Evolutionary conservation across 1,140 invertebrate genomes (phyloP).

Genomic region (Drepana arcuata): DNA sequence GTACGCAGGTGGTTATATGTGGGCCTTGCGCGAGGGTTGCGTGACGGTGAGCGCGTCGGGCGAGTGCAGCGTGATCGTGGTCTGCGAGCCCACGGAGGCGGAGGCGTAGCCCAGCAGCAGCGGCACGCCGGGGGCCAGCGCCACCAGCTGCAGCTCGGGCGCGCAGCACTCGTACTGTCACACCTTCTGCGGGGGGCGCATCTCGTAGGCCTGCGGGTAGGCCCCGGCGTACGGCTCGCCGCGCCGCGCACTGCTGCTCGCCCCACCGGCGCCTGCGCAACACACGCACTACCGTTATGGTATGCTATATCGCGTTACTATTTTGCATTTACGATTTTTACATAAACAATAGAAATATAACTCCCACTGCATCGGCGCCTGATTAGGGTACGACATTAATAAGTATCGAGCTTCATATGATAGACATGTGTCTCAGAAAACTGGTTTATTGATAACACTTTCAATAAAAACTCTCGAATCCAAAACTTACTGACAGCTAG

Average conservation of each 20-base stretch:
- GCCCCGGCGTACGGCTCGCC: conserved; percentile 61
- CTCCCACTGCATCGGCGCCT: too few relatives aligned
- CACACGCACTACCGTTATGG: too few relatives aligned
- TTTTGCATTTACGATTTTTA: too few relatives aligned
- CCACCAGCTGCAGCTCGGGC: conserved; percentile 25
- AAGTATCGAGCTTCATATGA: too few relatives aligned
- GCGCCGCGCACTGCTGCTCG: conserved; percentile 43
- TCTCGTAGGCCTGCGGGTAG: conserved; percentile 62
- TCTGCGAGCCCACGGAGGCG: conserved; percentile 52
- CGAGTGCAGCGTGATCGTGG: conserved; percentile 57
- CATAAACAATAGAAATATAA: too few relatives aligned
- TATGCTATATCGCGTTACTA: too few relatives aligned
- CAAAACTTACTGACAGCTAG: too few relatives aligned
- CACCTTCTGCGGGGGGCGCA: conserved; percentile 61
- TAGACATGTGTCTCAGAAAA: too few relatives aligned
- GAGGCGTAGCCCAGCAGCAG: conserved; percentile 37
- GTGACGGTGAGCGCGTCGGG: conserved; percentile 43
- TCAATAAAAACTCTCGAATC: too few relatives aligned
- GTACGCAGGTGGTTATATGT: conserved; percentile 11
- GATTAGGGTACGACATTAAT: too few relatives aligned
- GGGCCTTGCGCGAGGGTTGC: conserved; percentile 14
- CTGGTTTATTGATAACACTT: too few relatives aligned
- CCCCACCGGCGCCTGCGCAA: conserved; percentile 44
- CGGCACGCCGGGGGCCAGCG: conserved; percentile 37
- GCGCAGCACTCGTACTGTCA: conserved; percentile 46